Conservation (phyloP, 2,797 vertebrate genomes). For the Lagocephalus sceleratus region DNA sequence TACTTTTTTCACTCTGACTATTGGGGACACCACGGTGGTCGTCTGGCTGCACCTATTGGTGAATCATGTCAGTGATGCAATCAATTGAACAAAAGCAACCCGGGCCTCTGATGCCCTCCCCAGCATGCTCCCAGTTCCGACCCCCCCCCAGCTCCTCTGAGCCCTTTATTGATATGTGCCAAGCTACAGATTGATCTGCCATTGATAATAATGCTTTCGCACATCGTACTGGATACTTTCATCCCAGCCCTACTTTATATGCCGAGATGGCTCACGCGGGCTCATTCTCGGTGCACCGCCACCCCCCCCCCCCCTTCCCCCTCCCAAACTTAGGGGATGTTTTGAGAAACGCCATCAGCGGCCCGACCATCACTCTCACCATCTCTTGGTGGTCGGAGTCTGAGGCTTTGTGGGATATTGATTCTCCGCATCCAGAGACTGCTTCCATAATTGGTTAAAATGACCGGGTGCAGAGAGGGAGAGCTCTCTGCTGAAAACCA, state of each 20-base stretch:
- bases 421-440: conserved; percentile 78
- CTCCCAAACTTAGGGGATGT: conserved; percentile 50
- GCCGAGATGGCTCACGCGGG: conserved; percentile 53
- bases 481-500: conserved; percentile 81
- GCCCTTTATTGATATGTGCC: conserved; percentile 19
- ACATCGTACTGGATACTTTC: conserved; percentile 54
- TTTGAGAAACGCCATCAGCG: conserved; percentile 68
- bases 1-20: conserved; percentile 60
- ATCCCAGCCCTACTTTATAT: conserved; percentile 40
- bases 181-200: conserved; percentile 35
- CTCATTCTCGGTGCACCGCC: conserved; percentile 45
- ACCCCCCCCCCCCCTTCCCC: conserved; percentile 4
- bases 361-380: conserved; percentile 72
- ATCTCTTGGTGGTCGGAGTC: conserved; percentile 74
- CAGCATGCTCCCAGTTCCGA: too few species aligned
- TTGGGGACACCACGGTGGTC: conserved; percentile 49
- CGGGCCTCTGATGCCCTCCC: conserved; percentile 18
- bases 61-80: conserved; percentile 49
- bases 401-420: conserved; percentile 79
- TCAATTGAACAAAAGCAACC: conserved; percentile 47
- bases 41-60: conserved; percentile 45
- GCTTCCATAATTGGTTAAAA: conserved; percentile 86
- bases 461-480: conserved; percentile 83
- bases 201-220: conserved; percentile 46
- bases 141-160: too few species aligned